Conservation (phyloP, 2,888 invertebrate genomes). For the Ophonus ardosiacus region DNA sequence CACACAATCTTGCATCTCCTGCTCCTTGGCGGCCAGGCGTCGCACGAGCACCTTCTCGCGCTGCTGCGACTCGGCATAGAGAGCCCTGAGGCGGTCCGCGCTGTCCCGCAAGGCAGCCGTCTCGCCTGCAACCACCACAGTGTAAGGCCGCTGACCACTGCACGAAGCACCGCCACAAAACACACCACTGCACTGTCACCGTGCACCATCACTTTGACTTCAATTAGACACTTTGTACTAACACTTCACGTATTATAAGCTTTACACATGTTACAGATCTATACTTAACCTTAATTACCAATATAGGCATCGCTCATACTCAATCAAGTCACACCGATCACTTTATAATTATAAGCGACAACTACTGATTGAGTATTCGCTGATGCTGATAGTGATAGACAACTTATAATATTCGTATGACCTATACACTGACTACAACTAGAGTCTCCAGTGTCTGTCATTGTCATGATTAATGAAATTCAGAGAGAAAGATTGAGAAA, state of each 20-base stretch:
- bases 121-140: conserved; percentile 79
- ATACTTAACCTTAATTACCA: conserved; percentile 42
- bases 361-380: neutral
- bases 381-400: neutral
- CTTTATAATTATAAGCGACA: too few relatives aligned
- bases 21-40: conserved; percentile 95
- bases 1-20: conserved; percentile 97
- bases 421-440: conserved; percentile 64
- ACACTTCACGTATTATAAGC: neutral
- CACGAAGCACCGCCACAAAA: conserved; percentile 46
- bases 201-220: conserved; percentile 21
- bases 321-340: neutral
- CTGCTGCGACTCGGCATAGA: conserved; percentile 91
- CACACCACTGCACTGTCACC: conserved; percentile 46
- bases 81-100: conserved; percentile 88
- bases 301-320: neutral
- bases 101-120: conserved; percentile 85
- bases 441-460: conserved; percentile 64
- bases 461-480: conserved; percentile 35
- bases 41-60: conserved; percentile 95
- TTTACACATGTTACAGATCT: conserved; percentile 23
- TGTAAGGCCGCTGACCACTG: conserved; percentile 61
- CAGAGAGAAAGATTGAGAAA: conserved; percentile 49
- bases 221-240: neutral
- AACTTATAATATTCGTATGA: conserved; percentile 46